phyloP scores from a whole-genome alignment of 2,888 invertebrate genomes.

The Chromoteleia sp. region DNA sequence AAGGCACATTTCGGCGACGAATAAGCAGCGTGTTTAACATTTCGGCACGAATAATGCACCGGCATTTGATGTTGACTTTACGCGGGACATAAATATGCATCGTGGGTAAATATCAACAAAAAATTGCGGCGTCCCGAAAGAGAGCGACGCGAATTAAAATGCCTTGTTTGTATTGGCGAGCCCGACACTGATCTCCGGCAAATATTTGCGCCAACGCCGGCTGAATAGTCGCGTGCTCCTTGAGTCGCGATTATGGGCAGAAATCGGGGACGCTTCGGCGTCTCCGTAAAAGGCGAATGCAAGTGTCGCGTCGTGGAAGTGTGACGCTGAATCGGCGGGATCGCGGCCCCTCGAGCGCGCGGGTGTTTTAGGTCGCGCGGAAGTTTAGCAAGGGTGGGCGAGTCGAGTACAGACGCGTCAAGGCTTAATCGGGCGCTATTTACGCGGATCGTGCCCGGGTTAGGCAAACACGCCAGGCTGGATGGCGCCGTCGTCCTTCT shows the following conservation, averaged over 20 bases:
- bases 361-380: conserved; percentile 9
- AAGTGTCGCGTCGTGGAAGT: conserved; percentile 20
- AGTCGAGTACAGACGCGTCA: conserved; percentile 75
- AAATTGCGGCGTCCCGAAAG: conserved; percentile 30
- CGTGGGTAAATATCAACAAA: conserved; percentile 48
- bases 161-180: conserved; percentile 43
- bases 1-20: conserved; percentile 13
- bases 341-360: background rate
- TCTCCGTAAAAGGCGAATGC: conserved; percentile 18
- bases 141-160: conserved; percentile 48
- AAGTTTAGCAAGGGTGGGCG: too few relatives aligned
- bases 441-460: conserved; percentile 82
- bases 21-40: conserved; percentile 39
- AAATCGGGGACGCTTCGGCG: conserved; percentile 12
- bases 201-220: conserved; percentile 55
- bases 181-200: conserved; percentile 49
- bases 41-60: conserved; percentile 41
- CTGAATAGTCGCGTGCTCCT: conserved; percentile 42
- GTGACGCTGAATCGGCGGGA: conserved; percentile 41
- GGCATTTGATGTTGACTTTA: conserved; percentile 49
- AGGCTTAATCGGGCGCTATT: conserved; percentile 84
- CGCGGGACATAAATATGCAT: conserved; percentile 54
- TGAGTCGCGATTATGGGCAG: conserved; percentile 3
- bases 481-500: conserved; percentile 10
- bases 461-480: conserved; percentile 79